Conservation (phyloP, 2,888 invertebrate species). For the Taenaris catops region DNA sequence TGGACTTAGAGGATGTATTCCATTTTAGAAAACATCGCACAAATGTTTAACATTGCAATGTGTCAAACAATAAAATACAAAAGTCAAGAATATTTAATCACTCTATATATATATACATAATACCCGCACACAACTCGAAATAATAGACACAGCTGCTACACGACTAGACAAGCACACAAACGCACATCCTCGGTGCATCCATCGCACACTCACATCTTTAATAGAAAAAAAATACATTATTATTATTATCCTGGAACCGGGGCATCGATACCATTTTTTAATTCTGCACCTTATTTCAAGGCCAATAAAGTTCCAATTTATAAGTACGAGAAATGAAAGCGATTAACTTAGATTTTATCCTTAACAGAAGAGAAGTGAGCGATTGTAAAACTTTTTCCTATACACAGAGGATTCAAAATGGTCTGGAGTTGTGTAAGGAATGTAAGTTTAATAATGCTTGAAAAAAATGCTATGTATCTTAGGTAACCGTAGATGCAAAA, state of each 20-base stretch:
- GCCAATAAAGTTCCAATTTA: slow-evolving; percentile 26
- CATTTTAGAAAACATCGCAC: too few relatives aligned
- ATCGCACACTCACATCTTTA: slow-evolving; percentile 66
- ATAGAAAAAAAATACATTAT: slow-evolving; percentile 72
- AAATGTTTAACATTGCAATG: too few relatives aligned
- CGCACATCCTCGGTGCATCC: slow-evolving; percentile 42
- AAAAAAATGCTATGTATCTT: slow-evolving; percentile 63
- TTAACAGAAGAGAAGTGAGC: slow-evolving; percentile 27
- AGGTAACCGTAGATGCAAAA: too few relatives aligned
- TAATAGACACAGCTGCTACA: slow-evolving; percentile 77
- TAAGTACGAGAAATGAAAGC: slow-evolving; percentile 28
- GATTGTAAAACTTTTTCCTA: slow-evolving; percentile 30
- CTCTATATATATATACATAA: slow-evolving; percentile 34
- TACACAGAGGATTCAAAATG: slow-evolving; percentile 31
- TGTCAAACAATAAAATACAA: slow-evolving; percentile 10
- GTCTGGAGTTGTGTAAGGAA: slow-evolving; percentile 40
- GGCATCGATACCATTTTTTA: slow-evolving; percentile 30
- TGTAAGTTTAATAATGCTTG: slow-evolving; percentile 64
- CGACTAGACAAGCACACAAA: slow-evolving; percentile 48
- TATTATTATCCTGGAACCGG: slow-evolving; percentile 68
- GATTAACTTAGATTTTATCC: slow-evolving; percentile 70
- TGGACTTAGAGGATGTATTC: too few relatives aligned
- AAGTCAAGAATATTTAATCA: slow-evolving; percentile 39
- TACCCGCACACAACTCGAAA: slow-evolving; percentile 58
- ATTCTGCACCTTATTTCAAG: slow-evolving; percentile 34